Conservation (phyloP, 2,113 vertebrate species). For the Forbesichthys agassizii region DNA sequence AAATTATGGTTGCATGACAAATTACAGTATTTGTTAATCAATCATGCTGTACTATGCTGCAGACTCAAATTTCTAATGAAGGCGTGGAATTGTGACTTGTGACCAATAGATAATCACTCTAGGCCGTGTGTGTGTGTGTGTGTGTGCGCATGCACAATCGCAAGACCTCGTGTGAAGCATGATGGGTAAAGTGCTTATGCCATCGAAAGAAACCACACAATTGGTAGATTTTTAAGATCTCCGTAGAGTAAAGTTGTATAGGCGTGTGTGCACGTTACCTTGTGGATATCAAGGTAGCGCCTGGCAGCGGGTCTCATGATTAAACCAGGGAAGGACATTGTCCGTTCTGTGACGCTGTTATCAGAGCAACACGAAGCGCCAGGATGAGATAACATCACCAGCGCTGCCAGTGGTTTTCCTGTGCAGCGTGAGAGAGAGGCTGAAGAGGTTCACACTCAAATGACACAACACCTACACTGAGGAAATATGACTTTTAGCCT, state of each 20-base stretch:
- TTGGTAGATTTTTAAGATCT: not conserved
- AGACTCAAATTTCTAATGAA: not conserved
- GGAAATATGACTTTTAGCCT: not conserved
- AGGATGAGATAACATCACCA: not conserved
- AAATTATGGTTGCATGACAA: too few relatives aligned
- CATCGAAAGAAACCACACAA: too few relatives aligned
- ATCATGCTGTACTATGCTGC: too few relatives aligned
- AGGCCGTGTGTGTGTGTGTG: too few relatives aligned
- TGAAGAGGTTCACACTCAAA: not conserved
- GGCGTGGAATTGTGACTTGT: not conserved
- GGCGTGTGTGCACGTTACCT: not conserved
- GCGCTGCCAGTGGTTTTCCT: not conserved
- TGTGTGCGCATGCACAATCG: too few relatives aligned
- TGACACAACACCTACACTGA: not conserved
- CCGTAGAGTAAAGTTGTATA: not conserved
- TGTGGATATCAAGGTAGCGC: too few relatives aligned
- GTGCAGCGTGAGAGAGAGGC: not conserved
- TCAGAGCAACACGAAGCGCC: not conserved
- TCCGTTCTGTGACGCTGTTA: not conserved
- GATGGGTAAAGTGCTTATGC: too few relatives aligned
- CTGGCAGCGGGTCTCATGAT: not conserved
- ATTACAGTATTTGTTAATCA: too few relatives aligned
- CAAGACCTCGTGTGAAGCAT: too few relatives aligned
- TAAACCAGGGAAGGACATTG: not conserved
- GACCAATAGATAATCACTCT: constrained; percentile 3